phyloP scores from a whole-genome alignment of 2,113 vertebrate species.

The Cyphomyrus discorhynchus region DNA sequence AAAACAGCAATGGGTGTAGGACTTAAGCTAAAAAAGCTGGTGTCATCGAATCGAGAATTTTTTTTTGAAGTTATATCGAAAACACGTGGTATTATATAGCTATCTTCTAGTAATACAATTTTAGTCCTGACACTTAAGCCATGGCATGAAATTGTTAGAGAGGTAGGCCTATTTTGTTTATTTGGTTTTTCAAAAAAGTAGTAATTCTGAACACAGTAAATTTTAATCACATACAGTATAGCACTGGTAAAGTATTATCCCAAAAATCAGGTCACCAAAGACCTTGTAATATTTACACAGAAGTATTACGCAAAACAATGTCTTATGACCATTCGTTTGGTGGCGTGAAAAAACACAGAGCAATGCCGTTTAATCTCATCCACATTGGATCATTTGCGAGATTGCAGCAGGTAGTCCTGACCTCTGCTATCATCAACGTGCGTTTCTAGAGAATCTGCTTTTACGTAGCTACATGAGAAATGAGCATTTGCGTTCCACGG shows the following conservation, averaged over 20 bases:
- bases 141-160: not conserved
- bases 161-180: not conserved
- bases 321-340: not conserved
- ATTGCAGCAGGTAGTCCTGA: not conserved
- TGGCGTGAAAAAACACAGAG: not conserved
- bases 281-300: no score
- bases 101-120: not conserved
- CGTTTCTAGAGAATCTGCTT: not conserved
- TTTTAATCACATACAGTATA: not conserved
- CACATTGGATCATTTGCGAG: not conserved
- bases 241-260: not conserved
- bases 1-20: not conserved
- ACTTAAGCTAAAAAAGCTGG: not conserved
- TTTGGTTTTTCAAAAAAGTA: not conserved
- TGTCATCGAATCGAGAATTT: not conserved
- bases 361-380: not conserved
- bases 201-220: not conserved
- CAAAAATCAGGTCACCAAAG: no score
- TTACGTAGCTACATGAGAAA: not conserved
- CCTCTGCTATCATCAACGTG: not conserved
- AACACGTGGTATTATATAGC: not conserved
- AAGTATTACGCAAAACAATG: no score
- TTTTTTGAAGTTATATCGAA: not conserved
- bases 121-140: not conserved
- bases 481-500: not conserved